Conservation (phyloP, 2,113 vertebrate species). For the Trinectes maculatus region DNA sequence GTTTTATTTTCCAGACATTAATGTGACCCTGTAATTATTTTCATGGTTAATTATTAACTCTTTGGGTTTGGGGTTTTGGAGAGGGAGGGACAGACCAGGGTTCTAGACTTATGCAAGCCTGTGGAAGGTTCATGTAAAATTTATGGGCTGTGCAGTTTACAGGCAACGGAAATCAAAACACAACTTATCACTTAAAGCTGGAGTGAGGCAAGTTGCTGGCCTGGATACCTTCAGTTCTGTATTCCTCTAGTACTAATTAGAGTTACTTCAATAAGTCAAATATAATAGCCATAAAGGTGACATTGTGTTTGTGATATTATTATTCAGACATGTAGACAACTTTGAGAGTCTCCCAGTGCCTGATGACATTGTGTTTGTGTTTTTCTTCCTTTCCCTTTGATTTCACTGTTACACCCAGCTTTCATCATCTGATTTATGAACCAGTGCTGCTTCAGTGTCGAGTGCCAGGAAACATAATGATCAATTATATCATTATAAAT, state of each 20-base stretch:
- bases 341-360: conserved; percentile 13
- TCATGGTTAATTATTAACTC: conserved; percentile 74
- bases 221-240: not conserved
- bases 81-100: conserved; percentile 1
- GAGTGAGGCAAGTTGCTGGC: not conserved
- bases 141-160: conserved; percentile 44
- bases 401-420: conserved; percentile 54
- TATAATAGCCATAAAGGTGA: conserved; percentile 22
- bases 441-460: conserved; percentile 41
- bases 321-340: conserved; percentile 16
- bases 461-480: conserved; percentile 74
- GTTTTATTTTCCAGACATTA: conserved; percentile 70
- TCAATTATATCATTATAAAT: conserved; percentile 73
- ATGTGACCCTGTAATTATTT: conserved; percentile 77
- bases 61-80: conserved; percentile 38
- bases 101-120: conserved; percentile 32
- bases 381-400: conserved; percentile 53
- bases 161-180: conserved; percentile 51
- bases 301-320: conserved; percentile 31
- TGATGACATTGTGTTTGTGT: conserved; percentile 45
- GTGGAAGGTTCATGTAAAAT: conserved; percentile 28
- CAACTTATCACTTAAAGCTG: conserved; percentile 18
- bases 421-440: conserved; percentile 75
- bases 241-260: conserved; percentile 29
- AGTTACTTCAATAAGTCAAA: conserved; percentile 10